Percentiles rank a stretch among this genome's conserved stretches.
These are phyloP conservation scores for Terrapene triunguis DNA, from an alignment of 2,113 vertebrate species.

Conservation along the genomic window DNA sequence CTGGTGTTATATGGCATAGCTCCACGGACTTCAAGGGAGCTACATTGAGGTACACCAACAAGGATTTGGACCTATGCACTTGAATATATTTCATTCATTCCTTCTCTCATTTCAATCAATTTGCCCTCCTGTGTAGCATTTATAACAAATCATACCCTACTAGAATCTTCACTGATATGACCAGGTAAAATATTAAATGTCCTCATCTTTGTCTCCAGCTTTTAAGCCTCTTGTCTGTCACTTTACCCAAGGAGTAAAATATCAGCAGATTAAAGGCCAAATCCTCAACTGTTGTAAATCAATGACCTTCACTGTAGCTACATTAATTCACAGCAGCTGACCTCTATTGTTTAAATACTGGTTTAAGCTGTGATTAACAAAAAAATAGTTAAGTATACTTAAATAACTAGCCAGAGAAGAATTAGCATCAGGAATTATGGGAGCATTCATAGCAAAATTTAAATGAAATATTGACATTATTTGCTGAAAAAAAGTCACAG, in stretches of 20 bases:
- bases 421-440: not conserved
- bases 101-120: not conserved
- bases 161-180: not conserved
- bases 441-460: rapidly evolving
- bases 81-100: not conserved
- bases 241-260: not conserved
- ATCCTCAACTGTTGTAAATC: rapidly evolving
- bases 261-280: rapidly evolving
- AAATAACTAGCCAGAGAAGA: not conserved
- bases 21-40: not conserved
- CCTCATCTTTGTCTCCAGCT: not conserved
- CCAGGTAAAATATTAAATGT: not conserved
- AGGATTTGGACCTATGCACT: not conserved
- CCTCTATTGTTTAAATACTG: not conserved
- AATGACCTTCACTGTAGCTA: rapidly evolving
- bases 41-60: not conserved
- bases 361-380: not conserved
- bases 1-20: not conserved
- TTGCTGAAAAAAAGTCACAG: not conserved
- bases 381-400: not conserved
- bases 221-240: not conserved
- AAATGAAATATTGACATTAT: not conserved
- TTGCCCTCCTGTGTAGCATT: rapidly evolving
- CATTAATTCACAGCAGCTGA: not conserved
- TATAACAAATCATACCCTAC: rapidly evolving